phyloP scores from a whole-genome alignment of 2,113 vertebrate species.

The Mormyrus iriodes region DNA sequence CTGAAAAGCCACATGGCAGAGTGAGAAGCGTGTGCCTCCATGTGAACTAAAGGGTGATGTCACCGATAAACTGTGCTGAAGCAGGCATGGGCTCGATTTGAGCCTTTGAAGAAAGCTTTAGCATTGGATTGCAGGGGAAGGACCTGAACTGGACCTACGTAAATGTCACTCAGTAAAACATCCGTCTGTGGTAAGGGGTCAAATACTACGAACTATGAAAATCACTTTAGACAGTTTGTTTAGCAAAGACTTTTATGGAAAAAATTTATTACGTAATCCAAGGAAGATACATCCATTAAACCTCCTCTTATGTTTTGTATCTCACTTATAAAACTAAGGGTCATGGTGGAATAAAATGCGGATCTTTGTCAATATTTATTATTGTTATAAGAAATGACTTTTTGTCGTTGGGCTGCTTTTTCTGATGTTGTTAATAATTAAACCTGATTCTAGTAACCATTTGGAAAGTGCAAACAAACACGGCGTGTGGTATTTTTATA shows the following conservation, averaged over 20 bases:
- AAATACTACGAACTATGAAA: not conserved
- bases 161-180: not conserved
- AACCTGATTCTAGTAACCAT: not conserved
- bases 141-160: not conserved
- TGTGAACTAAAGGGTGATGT: not conserved
- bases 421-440: not conserved
- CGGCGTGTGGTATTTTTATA: not conserved
- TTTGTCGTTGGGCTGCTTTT: not conserved
- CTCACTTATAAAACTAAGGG: not conserved
- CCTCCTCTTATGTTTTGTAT: not conserved
- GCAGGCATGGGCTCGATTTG: not conserved
- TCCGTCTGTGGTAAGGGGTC: not conserved
- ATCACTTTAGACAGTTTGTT: not conserved
- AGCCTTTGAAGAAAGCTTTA: not conserved
- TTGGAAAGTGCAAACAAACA: not conserved
- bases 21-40: too few relatives aligned
- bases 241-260: not conserved
- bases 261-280: not conserved
- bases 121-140: not conserved
- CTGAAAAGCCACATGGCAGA: not conserved
- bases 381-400: not conserved
- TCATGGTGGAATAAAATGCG: not conserved
- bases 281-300: not conserved
- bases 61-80: not conserved
- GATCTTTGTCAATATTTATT: not conserved